Percentiles rank a stretch among this genome's conserved stretches.
phyloP scores from a whole-genome alignment of 2,113 vertebrate genomes.

The Pelecanus crispus region DNA sequence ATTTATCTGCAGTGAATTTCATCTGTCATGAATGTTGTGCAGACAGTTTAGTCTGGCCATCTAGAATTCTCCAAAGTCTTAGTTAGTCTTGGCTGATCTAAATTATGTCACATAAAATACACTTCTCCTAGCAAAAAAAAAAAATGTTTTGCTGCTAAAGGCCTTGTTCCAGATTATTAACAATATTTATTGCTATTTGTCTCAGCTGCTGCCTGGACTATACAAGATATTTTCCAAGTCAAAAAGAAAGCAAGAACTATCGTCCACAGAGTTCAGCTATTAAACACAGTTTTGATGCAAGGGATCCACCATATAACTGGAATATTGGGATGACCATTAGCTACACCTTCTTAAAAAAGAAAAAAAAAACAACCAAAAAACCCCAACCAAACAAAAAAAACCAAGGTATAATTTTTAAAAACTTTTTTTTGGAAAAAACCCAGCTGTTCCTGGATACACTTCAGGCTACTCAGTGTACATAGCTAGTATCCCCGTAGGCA shows the following conservation, averaged over 20 bases:
- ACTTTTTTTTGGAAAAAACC: neutral
- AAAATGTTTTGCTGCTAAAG: neutral
- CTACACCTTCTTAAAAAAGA: neutral
- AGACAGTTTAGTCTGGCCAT: neutral
- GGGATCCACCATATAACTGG: neutral
- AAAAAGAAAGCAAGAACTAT: neutral
- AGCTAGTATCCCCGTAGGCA: neutral
- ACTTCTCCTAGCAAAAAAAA: neutral
- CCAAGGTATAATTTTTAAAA: neutral
- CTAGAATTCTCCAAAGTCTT: slow-evolving; percentile 11
- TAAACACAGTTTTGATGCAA: neutral
- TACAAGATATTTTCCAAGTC: neutral
- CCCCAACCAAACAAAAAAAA: no score
- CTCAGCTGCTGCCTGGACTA: neutral
- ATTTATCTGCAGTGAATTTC: slow-evolving; percentile 9
- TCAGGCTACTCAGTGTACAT: neutral
- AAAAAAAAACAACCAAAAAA: no score
- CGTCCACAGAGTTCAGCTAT: neutral
- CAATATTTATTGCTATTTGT: neutral
- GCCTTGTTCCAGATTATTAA: neutral
- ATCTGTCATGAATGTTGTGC: neutral
- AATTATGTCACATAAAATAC: neutral
- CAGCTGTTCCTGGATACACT: neutral
- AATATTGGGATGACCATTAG: neutral
- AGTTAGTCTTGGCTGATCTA: neutral